Evolutionary conservation across 2,888 invertebrate species (phyloP).

Genomic region (Thymelicus acteon): DNA sequence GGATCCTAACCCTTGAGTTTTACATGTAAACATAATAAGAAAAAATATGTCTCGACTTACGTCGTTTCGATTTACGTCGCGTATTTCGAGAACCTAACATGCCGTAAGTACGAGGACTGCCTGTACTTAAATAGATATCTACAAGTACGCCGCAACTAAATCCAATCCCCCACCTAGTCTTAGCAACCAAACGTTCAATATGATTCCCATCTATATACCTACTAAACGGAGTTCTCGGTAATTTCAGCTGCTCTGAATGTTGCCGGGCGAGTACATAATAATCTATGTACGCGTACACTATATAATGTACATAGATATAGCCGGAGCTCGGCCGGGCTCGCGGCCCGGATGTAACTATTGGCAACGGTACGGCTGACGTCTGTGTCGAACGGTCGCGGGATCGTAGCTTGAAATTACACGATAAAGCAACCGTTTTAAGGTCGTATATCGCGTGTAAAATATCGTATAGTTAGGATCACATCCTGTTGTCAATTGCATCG

Average conservation of each 20-base stretch:
- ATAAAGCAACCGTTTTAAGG: slow-evolving; percentile 45
- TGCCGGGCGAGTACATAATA: slow-evolving; percentile 45
- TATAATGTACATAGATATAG: slow-evolving; percentile 46
- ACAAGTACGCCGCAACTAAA: not conserved
- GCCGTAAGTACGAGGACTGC: too few relatives aligned
- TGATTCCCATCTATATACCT: slow-evolving; percentile 14
- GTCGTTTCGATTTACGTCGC: too few relatives aligned
- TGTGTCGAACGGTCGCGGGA: slow-evolving; percentile 16
- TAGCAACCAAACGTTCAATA: slow-evolving; percentile 19
- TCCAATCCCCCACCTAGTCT: slow-evolving; percentile 21
- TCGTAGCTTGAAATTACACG: slow-evolving; percentile 44
- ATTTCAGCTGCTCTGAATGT: slow-evolving; percentile 43
- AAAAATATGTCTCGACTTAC: too few relatives aligned
- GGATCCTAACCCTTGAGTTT: too few relatives aligned
- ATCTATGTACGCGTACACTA: slow-evolving; percentile 41
- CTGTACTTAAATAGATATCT: too few relatives aligned
- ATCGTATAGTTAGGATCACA: slow-evolving; percentile 47
- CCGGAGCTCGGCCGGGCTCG: slow-evolving; percentile 49
- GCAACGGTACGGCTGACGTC: slow-evolving; percentile 49
- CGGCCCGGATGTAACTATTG: slow-evolving; percentile 60
- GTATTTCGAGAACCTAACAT: too few relatives aligned
- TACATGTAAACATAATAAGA: too few relatives aligned
- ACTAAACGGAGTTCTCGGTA: slow-evolving; percentile 31
- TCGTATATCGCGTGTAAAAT: slow-evolving; percentile 44
- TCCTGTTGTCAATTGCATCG: slow-evolving; percentile 53